A percentile compares a stretch with the other conserved stretches of the same genome.
Evolutionary conservation across 1,140 invertebrate species (phyloP).

Genomic region (Drosophila pallidifrons): DNA sequence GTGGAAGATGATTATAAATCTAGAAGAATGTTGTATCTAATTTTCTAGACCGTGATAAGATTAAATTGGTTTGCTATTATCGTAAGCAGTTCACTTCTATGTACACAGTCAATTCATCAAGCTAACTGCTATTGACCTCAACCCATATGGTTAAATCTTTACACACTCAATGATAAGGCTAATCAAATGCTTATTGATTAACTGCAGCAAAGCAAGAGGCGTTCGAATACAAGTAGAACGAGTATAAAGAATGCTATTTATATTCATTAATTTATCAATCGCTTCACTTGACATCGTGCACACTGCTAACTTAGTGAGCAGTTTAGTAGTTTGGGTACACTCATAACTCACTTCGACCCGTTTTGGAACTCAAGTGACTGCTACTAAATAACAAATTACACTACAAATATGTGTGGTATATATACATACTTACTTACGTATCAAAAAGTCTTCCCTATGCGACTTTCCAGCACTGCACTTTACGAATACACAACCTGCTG

Average conservation of each 20-base stretch:
- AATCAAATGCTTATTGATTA: constrained; percentile 52
- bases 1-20: background rate
- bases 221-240: background rate
- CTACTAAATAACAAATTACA: constrained; percentile 60
- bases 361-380: constrained; percentile 51
- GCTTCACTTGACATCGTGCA: constrained; percentile 12
- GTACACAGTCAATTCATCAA: constrained; percentile 5
- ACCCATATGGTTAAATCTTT: constrained; percentile 5
- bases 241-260: constrained; percentile 6
- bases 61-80: background rate
- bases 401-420: constrained; percentile 9
- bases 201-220: background rate
- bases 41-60: background rate
- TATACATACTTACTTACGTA: constrained; percentile 1
- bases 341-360: constrained; percentile 13
- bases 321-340: background rate
- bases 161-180: constrained; percentile 49
- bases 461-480: constrained; percentile 36
- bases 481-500: constrained; percentile 33
- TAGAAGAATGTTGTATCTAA: background rate
- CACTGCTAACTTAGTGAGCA: background rate
- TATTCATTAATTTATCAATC: constrained; percentile 20
- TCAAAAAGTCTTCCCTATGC: constrained; percentile 32
- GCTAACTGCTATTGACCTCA: constrained; percentile 11
- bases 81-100: background rate